phyloP scores from a whole-genome alignment of 2,797 vertebrate species.

The Etheostoma perlongum region DNA sequence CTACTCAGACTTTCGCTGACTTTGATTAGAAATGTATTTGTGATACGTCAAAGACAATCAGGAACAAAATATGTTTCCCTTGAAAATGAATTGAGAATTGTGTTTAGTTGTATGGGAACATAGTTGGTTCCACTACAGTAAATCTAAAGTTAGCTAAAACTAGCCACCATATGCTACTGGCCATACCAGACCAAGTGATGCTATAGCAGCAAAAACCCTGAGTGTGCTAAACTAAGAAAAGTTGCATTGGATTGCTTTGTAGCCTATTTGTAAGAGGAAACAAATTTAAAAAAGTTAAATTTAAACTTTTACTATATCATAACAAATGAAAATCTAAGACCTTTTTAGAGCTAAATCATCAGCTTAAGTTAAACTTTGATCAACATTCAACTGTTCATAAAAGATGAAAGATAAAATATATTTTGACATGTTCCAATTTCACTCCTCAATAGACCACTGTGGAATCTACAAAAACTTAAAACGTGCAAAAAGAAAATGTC shows the following conservation, averaged over 20 bases:
- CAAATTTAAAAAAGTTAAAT: too few species aligned
- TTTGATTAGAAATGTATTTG: too few species aligned
- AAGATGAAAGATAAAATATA: not conserved
- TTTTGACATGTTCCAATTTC: not conserved
- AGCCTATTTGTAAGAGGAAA: not conserved
- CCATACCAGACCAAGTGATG: slow-evolving; percentile 23
- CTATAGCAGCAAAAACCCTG: not conserved
- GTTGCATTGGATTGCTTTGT: not conserved
- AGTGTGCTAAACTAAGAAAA: not conserved
- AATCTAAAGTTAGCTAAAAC: not conserved
- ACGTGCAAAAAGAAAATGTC: slow-evolving; percentile 20
- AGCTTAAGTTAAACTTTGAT: not conserved
- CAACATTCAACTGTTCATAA: too few species aligned
- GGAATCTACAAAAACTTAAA: slow-evolving; percentile 12
- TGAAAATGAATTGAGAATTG: too few species aligned
- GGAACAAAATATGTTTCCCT: too few species aligned
- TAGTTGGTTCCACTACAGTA: slow-evolving; percentile 3
- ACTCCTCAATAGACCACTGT: not conserved
- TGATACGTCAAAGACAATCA: too few species aligned
- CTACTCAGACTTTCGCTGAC: too few species aligned
- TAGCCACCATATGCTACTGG: slow-evolving; percentile 10
- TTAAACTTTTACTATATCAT: not conserved
- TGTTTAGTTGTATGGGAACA: too few species aligned
- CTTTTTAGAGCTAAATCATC: not conserved
- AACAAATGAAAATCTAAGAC: not conserved